Percentiles rank a stretch among this genome's conserved stretches.
phyloP scores from a whole-genome alignment of 2,888 invertebrate species.

The Polydrusus tereticollis region DNA sequence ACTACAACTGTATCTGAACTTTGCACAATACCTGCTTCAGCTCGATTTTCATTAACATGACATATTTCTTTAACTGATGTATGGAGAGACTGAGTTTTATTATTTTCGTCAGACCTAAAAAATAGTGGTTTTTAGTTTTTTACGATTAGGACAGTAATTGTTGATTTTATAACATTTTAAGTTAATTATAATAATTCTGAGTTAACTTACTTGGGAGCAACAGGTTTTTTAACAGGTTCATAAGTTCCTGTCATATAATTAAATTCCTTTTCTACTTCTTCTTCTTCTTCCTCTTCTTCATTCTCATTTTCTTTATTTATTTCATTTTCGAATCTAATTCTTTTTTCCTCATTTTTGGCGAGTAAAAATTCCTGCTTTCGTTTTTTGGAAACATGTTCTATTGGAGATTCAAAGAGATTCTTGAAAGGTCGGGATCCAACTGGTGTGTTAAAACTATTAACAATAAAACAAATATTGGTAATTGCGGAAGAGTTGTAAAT shows the following conservation, averaged over 20 bases:
- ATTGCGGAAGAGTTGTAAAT: no score
- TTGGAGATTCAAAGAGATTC: background rate
- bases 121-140: no score
- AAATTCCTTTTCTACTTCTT: conserved; percentile 23
- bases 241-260: conserved; percentile 24
- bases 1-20: no score
- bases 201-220: background rate
- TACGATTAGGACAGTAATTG: no score
- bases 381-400: background rate
- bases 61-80: background rate
- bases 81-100: background rate
- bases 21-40: background rate
- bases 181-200: background rate
- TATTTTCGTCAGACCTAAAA: background rate
- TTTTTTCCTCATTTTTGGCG: background rate
- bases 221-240: background rate
- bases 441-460: background rate
- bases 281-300: background rate
- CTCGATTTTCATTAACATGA: background rate
- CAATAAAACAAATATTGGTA: background rate
- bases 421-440: background rate
- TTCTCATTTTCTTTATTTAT: background rate
- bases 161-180: no score
- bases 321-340: background rate
- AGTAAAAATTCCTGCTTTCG: background rate